Evolutionary conservation across 2,888 invertebrate genomes (phyloP).

Genomic region (Hemaris fuciformis): DNA sequence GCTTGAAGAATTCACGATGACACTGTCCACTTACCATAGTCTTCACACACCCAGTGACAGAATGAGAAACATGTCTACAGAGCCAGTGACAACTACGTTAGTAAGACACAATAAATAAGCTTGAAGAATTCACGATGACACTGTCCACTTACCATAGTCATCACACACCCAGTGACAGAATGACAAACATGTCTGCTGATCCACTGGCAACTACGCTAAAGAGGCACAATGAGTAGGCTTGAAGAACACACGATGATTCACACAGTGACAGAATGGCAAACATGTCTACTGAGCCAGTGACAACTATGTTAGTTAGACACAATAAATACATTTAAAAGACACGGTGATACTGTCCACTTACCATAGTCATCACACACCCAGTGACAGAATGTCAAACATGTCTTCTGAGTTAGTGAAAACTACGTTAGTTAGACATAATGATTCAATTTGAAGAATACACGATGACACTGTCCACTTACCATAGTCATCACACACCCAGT

Average conservation of each 20-base stretch:
- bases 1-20: background rate
- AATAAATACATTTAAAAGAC: no score
- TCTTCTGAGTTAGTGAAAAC: background rate
- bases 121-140: background rate
- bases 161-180: conserved; percentile 11
- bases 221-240: no score
- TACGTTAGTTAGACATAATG: background rate
- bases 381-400: background rate
- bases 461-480: background rate
- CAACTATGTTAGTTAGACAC: background rate
- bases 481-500: background rate
- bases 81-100: background rate
- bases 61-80: background rate
- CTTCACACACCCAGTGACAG: conserved; percentile 2
- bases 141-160: background rate
- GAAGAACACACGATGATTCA: background rate
- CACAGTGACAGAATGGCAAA: conserved; percentile 8
- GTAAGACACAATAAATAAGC: background rate
- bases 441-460: background rate
- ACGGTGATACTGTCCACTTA: background rate
- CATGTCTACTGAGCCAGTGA: background rate
- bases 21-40: background rate
- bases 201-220: background rate
- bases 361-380: background rate
- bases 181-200: background rate